Evolutionary conservation across 2,113 vertebrate species (phyloP), one percentile per base, ranked within the genome.

Genomic region (Charina bottae): DNA sequence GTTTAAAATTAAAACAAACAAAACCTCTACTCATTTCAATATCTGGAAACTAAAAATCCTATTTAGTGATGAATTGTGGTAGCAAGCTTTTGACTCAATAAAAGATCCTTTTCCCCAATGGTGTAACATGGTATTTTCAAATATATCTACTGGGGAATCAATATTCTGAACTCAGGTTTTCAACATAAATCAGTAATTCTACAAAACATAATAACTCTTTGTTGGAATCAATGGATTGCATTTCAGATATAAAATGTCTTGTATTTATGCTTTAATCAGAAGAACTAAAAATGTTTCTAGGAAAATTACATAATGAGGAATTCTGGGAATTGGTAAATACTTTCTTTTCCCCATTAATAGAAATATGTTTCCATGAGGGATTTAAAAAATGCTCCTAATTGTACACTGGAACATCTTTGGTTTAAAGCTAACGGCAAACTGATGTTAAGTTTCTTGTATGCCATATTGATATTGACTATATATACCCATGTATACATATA

Each of bases 361-460:
- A 94, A 92, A 94, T 72, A 91, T 85, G 53, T 89, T 58, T 95
- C 93, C 68, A 89, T 90, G 92, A 90, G 72, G 93, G 54, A 93
- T 6, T 0, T 95, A 92, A 60, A 0, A 15, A 92, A 55, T 91
- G 83, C 90, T 12, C 2, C 89, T 94, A 90, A 95, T 93, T 93
- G 9, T 83, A 92, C 95, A 93, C 90, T 56, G 8, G 86, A 86
- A 62, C 3, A 87, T 93, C 93, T 91, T 93, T 88, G 0, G 1
- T n/a, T 92, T 7, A 60, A 62, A 2, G 92, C 26, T n/a, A 55
- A 2, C 19, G 89, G 33, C 19, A 53, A 37, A 28, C 0, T 28
- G 6, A 55, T 2, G 0, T 11, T 92, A 56, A 2, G 17, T 37
- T 0, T 91, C 85, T 93, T 92, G 88, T 87, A 89, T 49, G 91